phyloP scores from a whole-genome alignment of 2,888 invertebrate genomes.

The Agrotis segetum region DNA sequence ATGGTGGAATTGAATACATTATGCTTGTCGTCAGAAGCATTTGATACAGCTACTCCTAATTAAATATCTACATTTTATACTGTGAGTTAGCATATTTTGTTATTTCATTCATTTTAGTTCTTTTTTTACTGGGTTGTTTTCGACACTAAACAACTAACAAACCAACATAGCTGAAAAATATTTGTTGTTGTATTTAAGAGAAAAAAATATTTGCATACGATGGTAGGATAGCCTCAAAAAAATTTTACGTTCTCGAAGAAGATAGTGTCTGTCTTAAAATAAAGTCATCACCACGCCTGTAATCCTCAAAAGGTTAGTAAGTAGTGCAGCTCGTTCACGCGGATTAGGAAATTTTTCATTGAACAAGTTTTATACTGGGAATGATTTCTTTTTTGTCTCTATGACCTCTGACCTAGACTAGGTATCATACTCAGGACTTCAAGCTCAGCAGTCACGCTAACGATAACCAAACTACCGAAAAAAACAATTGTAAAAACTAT shows the following conservation, averaged over 20 bases:
- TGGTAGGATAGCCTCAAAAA: not conserved
- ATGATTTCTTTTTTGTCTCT: too few species aligned
- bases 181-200: not conserved
- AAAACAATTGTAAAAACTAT: conserved; percentile 3
- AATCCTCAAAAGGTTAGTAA: not conserved
- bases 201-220: conserved; percentile 7
- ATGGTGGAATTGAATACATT: conserved; percentile 80
- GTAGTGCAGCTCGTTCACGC: too few species aligned
- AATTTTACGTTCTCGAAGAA: not conserved
- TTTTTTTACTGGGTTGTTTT: not conserved
- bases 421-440: not conserved
- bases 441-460: not conserved
- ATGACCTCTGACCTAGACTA: too few species aligned
- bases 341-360: too few species aligned
- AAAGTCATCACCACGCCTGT: not conserved
- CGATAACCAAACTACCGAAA: not conserved
- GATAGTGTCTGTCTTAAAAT: not conserved
- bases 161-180: not conserved
- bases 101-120: not conserved
- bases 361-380: too few species aligned
- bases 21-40: conserved; percentile 76
- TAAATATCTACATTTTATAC: conserved; percentile 31
- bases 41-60: conserved; percentile 48
- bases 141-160: not conserved
- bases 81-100: conserved; percentile 16